Evolutionary conservation across 2,888 invertebrate species (phyloP).

Genomic region (Spisula subtruncata): DNA sequence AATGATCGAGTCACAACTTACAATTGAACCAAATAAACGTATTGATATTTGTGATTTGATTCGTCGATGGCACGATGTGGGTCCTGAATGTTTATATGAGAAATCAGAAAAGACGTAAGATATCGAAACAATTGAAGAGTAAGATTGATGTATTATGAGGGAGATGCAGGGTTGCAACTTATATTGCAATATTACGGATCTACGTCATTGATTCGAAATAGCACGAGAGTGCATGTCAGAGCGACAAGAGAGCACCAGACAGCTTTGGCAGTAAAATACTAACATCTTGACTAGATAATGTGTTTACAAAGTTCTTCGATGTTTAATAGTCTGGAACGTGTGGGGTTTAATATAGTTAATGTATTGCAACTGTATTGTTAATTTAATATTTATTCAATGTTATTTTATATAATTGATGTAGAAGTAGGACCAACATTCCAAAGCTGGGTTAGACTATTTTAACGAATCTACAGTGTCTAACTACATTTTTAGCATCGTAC

Average conservation of each 20-base stretch:
- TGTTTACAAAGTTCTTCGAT: neutral
- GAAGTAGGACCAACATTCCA: too few species aligned
- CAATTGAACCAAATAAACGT: constrained; percentile 31
- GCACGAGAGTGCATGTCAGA: too few species aligned
- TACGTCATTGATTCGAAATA: too few species aligned
- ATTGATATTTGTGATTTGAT: constrained; percentile 52
- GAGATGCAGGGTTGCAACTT: neutral
- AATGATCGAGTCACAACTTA: constrained; percentile 19
- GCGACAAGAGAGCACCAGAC: too few species aligned
- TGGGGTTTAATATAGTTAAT: neutral
- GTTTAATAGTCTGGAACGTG: neutral
- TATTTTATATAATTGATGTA: too few species aligned
- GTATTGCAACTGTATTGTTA: too few species aligned
- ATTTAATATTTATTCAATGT: too few species aligned
- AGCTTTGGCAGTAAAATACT: neutral
- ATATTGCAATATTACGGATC: too few species aligned
- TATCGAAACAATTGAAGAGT: neutral
- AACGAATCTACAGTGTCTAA: too few species aligned
- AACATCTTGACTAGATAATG: neutral
- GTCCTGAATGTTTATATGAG: constrained; percentile 17
- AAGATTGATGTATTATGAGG: neutral
- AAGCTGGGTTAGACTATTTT: too few species aligned
- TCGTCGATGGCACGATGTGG: constrained; percentile 48
- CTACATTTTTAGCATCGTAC: too few species aligned
- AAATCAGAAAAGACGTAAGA: neutral